These are phyloP conservation scores for Tupaia tana DNA, from an alignment of 2,113 vertebrate species.

Conservation along the genomic window DNA sequence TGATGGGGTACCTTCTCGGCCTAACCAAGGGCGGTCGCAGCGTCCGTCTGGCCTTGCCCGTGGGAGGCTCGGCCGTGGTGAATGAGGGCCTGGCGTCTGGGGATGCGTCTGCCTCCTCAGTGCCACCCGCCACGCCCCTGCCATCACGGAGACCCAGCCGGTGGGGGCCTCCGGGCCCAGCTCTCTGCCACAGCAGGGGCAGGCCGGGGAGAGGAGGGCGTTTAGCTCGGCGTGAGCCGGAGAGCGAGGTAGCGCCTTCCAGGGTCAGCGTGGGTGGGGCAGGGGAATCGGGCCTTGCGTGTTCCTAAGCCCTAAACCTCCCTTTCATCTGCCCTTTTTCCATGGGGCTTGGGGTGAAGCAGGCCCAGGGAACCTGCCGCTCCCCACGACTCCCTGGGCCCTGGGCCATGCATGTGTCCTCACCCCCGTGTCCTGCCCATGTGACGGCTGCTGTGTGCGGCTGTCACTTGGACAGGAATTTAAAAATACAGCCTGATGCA, in stretches of 20 bases:
- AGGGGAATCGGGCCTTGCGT: background rate
- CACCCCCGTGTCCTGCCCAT: fast-evolving
- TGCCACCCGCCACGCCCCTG: too few species aligned
- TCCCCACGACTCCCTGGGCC: too few species aligned
- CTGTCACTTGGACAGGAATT: conserved; percentile 55
- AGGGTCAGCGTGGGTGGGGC: background rate
- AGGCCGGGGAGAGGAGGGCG: fast-evolving
- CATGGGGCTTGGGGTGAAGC: fast-evolving
- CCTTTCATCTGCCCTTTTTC: fast-evolving
- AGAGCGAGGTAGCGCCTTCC: fast-evolving
- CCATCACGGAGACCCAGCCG: fast-evolving
- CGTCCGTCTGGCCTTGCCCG: background rate
- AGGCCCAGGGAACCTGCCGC: background rate
- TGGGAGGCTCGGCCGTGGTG: background rate
- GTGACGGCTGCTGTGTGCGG: too few species aligned
- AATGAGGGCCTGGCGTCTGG: background rate
- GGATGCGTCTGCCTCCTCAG: background rate
- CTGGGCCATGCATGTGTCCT: fast-evolving
- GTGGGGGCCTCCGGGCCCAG: fast-evolving
- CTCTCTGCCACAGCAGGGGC: fast-evolving
- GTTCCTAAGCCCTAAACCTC: too few species aligned
- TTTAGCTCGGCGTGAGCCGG: background rate
- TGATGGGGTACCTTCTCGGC: conserved; percentile 68
- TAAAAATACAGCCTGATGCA: conserved; percentile 63
- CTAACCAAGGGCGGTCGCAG: conserved; percentile 43